Evolutionary conservation across 2,797 vertebrate species (phyloP).

Genomic region (Hipposideros larvatus): DNA sequence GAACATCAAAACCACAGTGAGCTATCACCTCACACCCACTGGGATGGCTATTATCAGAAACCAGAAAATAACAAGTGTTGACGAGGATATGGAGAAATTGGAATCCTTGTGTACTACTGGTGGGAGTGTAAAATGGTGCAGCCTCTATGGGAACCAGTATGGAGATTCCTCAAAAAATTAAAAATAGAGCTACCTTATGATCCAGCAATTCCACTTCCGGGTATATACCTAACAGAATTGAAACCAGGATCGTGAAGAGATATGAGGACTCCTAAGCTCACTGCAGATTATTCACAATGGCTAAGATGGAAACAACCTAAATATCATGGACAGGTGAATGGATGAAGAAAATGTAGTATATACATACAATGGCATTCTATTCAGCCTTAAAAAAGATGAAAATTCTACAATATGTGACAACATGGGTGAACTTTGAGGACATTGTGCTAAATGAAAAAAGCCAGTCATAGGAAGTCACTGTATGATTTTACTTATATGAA

Average conservation of each 20-base stretch:
- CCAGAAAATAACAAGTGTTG: too few species aligned
- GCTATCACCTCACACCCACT: too few species aligned
- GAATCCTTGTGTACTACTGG: too few species aligned
- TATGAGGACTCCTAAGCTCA: neutral
- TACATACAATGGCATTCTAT: neutral
- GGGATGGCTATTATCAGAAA: too few species aligned
- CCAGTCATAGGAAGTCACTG: neutral
- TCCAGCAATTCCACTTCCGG: neutral
- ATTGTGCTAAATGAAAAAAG: neutral
- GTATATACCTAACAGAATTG: neutral
- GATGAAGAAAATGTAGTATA: neutral
- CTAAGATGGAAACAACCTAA: neutral
- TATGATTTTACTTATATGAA: neutral
- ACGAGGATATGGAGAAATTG: too few species aligned
- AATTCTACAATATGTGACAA: neutral
- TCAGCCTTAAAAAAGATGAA: neutral
- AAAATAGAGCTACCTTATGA: neutral
- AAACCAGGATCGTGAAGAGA: neutral
- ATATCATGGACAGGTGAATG: neutral
- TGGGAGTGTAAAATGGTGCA: too few species aligned
- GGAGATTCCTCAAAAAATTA: neutral
- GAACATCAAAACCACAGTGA: too few species aligned
- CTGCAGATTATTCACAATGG: neutral
- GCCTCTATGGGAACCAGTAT: too few species aligned
- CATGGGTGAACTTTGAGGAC: neutral